Base-by-base conservation (phyloP, 1,140 invertebrate genomes). In the Scaptomyza graminum region DNA sequence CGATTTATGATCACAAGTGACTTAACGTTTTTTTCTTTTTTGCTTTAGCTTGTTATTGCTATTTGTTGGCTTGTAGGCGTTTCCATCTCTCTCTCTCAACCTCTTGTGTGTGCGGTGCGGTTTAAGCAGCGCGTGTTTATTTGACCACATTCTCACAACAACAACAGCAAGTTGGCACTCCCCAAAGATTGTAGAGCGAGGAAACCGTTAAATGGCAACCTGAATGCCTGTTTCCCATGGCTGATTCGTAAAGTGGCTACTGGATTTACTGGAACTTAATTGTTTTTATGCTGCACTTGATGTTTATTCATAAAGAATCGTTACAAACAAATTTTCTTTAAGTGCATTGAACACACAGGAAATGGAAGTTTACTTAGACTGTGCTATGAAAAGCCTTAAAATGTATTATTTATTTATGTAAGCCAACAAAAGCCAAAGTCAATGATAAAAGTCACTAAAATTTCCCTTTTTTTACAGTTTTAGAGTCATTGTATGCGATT, bases 231-330 rank as follows among this genome's bases (percentile, higher is more conserved):
- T 52, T 41, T 74, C 61, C 61, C 61, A 55, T 64, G 15, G 64
- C 25, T 69, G 59, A 61, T 61, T 31, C 37, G 25, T 47, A 44
- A 43, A 60, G 43, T 37, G 22, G 49, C 39, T 34, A 47, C 37
- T n/a, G 37, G 37, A 41, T n/a, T 41, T 41, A 41, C 37, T 5
- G 37, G 37, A 34, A 34, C 1, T 34, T 41, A 41, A n/a, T 41
- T n/a, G 37, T 41, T 41, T 34, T 8, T 34, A 34, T 34, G 49
- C 61, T 57, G 56, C 74, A 66, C 25, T 79, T 44, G 37, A 28
- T 49, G 77, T 80, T 80, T 78, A 80, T 80, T 80, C 77, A 80
- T 80, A 73, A 80, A 80, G 18, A 79, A 47, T 22, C 51, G 56
- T 55, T 49, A 46, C 60, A 51, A n/a, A n/a, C n/a, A n/a, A n/a